Evolutionary conservation across 64 coral and sea anemone genomes (phyloP), one percentile per base, ranked within the genome.

Genomic region (Dendrophyllia cribrosa): DNA sequence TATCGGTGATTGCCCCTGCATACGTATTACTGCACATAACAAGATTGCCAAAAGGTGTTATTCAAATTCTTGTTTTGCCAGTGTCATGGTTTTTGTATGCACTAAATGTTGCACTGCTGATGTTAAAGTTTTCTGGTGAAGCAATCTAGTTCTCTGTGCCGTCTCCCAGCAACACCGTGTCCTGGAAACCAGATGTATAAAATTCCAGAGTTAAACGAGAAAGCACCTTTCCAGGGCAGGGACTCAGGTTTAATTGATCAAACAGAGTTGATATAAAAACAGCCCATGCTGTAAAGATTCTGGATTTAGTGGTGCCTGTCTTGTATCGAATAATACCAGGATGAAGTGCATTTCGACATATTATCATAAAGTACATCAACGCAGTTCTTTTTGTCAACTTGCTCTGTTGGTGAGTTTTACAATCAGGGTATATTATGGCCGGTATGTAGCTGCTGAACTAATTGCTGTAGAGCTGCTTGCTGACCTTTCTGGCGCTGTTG

Each of bases 271-370:
- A 93, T 15, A 93, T 75, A 66, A 93, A 93, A 47, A 93, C 75
- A 82, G 92, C 92, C 92, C 75, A 88, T 88, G 92, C 92, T 78
- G 92, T 72, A 88, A 93, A 93, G 53, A 93, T 83, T 93, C 83
- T 67, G 8, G 91, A 87, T 70, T 87, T 58, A 79, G 83, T 93
- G 43, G 85, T 93, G 67, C 50, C 51, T 88, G 89, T 91, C 89
- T 74, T 91, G 85, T 79, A 93, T 55, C 83, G 74, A 66, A 88
- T 50, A 93, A 88, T 93, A 65, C 91, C 91, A 88, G 88, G 85
- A 43, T 93, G 74, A 51, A 88, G 52, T 34, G 85, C 88, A 93
- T 93, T 85, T 72, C 92, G 73, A 74, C 85, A 93, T 65, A 88
- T 50, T 93, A 85, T 88, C 86, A 93, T 82, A 82, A 93, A 93